phyloP scores from a whole-genome alignment of 2,888 invertebrate species.

The Agonopterix subpropinquella region DNA sequence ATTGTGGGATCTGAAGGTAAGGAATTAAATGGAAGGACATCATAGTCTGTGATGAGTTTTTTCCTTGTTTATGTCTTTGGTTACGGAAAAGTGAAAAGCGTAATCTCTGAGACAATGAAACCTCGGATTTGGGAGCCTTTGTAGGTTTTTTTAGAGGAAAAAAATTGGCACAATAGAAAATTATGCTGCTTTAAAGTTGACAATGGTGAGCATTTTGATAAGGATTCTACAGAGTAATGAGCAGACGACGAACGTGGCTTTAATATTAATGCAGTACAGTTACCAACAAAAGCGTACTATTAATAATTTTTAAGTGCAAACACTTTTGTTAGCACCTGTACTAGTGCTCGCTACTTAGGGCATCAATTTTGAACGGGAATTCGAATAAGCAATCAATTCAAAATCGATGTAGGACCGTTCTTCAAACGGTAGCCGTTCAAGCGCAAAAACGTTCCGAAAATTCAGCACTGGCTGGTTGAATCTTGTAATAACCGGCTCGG shows the following conservation, averaged over 20 bases:
- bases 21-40: conserved; percentile 36
- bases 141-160: conserved; percentile 1
- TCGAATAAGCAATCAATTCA: conserved; percentile 3
- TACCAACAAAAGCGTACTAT: no score
- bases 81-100: conserved; percentile 26
- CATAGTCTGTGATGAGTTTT: conserved; percentile 32
- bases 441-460: conserved; percentile 10
- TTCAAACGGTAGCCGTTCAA: conserved; percentile 5
- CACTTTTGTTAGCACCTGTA: no score
- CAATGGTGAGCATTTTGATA: conserved; percentile 1
- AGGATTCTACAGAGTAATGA: background rate
- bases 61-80: conserved; percentile 31
- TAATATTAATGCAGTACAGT: no score
- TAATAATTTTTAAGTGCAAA: no score
- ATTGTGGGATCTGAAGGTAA: conserved; percentile 32
- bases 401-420: conserved; percentile 5
- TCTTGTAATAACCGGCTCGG: conserved; percentile 28
- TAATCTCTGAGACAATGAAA: conserved; percentile 43
- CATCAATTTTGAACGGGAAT: no score
- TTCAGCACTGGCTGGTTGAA: conserved; percentile 3
- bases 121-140: conserved; percentile 15
- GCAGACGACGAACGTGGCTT: background rate
- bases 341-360: no score
- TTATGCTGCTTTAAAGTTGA: background rate
- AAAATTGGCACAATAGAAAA: conserved; percentile 5